Evolutionary conservation across 2,113 vertebrate genomes (phyloP).

Genomic region (Tringa solitaria): DNA sequence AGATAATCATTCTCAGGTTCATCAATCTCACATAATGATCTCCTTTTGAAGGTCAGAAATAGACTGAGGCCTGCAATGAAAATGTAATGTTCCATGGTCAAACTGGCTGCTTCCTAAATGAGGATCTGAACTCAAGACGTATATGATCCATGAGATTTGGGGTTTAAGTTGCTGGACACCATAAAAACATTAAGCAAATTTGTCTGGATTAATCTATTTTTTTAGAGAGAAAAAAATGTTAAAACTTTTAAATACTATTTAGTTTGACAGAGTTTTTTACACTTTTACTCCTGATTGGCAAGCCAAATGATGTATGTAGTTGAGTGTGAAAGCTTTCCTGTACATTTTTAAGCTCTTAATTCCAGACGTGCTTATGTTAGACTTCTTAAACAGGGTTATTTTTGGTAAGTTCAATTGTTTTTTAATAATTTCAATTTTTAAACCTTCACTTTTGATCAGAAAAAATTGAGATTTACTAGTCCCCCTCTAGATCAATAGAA

Average conservation of each 20-base stretch:
- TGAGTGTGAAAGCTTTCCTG: fast-evolving
- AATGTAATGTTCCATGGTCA: neutral
- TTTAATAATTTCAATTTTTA: neutral
- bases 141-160: neutral
- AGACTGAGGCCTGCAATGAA: neutral
- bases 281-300: neutral
- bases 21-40: neutral
- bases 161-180: neutral
- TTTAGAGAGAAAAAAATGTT: neutral
- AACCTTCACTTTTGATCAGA: fast-evolving
- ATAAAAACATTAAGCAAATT: neutral
- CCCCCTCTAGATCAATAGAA: fast-evolving
- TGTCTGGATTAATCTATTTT: neutral
- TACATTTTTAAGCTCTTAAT: neutral
- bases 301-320: neutral
- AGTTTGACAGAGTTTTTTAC: neutral
- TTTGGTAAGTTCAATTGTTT: neutral
- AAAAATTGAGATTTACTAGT: neutral
- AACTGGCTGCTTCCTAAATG: fast-evolving
- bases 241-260: neutral
- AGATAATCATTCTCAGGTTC: neutral
- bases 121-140: neutral
- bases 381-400: neutral
- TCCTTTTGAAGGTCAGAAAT: conserved; percentile 27
- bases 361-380: neutral